A percentile compares a stretch with the other conserved stretches of the same genome.
phyloP scores from a whole-genome alignment of 1,140 invertebrate genomes.

The Drosophila simulans region DNA sequence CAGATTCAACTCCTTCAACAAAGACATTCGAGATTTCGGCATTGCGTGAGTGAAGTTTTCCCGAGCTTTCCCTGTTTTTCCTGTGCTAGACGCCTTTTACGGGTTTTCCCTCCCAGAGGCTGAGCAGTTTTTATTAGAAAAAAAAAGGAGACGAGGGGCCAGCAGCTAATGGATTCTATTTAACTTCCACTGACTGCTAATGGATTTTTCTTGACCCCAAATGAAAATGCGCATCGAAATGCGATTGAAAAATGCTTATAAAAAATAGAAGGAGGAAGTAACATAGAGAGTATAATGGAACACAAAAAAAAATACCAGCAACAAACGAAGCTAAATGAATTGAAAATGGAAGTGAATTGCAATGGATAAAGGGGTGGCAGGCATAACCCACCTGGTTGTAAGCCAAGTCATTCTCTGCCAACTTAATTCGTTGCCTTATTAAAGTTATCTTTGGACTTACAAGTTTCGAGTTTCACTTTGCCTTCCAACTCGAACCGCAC shows the following conservation, averaged over 20 bases:
- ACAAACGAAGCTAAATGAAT: conserved; percentile 75
- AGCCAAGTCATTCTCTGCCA: conserved; percentile 11
- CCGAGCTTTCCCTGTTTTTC: conserved; percentile 8
- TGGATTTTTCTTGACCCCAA: conserved; percentile 84
- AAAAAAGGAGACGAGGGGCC: conserved; percentile 17
- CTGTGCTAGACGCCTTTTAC: conserved; percentile 49
- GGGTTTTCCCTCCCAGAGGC: conserved; percentile 28
- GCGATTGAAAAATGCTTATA: conserved; percentile 81
- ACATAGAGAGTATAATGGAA: conserved; percentile 51
- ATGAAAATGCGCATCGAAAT: conserved; percentile 83
- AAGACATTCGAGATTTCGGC: conserved; percentile 39
- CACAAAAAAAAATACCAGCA: conserved; percentile 18
- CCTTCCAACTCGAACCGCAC: conserved; percentile 14
- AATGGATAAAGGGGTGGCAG: conserved; percentile 5
- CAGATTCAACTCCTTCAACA: conserved; percentile 35
- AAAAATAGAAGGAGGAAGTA: conserved; percentile 69
- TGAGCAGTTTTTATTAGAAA: conserved; percentile 74
- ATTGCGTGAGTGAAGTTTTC: conserved; percentile 61
- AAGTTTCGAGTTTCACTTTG: not conserved
- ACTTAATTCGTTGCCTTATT: conserved; percentile 4
- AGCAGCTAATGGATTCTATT: conserved; percentile 84
- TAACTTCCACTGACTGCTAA: conserved; percentile 84
- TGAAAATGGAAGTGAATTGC: conserved; percentile 76
- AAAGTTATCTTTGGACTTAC: not conserved
- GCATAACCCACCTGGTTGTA: conserved; percentile 10